A percentile compares a stretch with the other conserved stretches of the same genome.
Evolutionary conservation across 30 jellyfish, hydroid and myxozoan species (phyloP).

Genomic region (Aurelia sp.): DNA sequence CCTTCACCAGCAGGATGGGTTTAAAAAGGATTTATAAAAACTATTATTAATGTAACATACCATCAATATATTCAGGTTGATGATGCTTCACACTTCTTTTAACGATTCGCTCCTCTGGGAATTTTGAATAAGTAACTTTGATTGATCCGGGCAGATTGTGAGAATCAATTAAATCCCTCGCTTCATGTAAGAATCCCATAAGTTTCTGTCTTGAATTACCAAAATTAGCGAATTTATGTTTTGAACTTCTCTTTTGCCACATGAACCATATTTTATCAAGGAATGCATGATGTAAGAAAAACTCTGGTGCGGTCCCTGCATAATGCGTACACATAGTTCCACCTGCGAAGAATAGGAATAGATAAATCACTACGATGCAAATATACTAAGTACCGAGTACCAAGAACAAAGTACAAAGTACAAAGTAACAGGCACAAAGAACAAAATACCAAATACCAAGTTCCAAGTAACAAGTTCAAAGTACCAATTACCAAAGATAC

Average conservation of each 20-base stretch:
- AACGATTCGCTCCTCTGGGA: conserved; percentile 39
- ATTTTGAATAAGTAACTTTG: conserved; percentile 71
- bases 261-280: conserved; percentile 92
- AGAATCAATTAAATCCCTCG: conserved; percentile 65
- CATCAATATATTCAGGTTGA: conserved; percentile 58
- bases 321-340: conserved; percentile 98
- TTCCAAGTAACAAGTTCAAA: no score
- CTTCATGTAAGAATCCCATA: conserved; percentile 79
- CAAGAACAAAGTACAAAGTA: no score
- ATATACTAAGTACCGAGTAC: no score
- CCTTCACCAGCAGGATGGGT: no score
- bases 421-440: no score
- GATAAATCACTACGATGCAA: no score
- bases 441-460: no score
- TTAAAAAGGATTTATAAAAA: no score
- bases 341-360: conserved; percentile 8
- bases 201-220: conserved; percentile 50
- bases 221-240: conserved; percentile 78
- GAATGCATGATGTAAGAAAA: conserved; percentile 86
- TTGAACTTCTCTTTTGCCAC: conserved; percentile 84
- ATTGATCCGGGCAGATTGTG: conserved; percentile 84
- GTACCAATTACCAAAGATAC: no score
- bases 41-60: background rate
- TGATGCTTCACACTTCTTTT: conserved; percentile 28
- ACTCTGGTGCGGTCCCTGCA: conserved; percentile 96